These are phyloP conservation scores for Tyria jacobaeae DNA, from an alignment of 2,888 invertebrate species.

Conservation along the genomic window DNA sequence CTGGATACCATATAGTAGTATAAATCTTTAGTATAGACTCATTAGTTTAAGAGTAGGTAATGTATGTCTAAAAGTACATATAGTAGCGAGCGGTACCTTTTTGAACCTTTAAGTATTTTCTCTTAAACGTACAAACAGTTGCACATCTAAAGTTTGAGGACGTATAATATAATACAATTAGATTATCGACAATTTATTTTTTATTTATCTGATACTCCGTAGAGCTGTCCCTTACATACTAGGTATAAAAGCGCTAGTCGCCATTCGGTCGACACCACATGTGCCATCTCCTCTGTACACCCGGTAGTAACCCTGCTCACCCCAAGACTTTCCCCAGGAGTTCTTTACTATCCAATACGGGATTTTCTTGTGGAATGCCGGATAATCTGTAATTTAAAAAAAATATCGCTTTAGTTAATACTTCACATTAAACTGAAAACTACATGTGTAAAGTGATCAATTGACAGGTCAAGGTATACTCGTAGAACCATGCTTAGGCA, in stretches of 20 bases:
- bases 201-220: not conserved
- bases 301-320: slow-evolving; percentile 97
- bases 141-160: not conserved
- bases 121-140: not conserved
- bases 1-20: too few species aligned
- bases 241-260: slow-evolving; percentile 90
- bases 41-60: too few species aligned
- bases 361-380: slow-evolving; percentile 91
- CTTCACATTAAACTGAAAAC: too few species aligned
- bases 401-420: not conserved
- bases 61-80: too few species aligned
- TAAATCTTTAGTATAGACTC: too few species aligned
- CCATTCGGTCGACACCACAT: slow-evolving; percentile 97
- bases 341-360: slow-evolving; percentile 98
- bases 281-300: slow-evolving; percentile 98
- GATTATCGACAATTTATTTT: not conserved
- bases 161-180: not conserved
- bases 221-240: slow-evolving; percentile 4
- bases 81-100: not conserved
- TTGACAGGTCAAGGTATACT: too few species aligned
- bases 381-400: slow-evolving; percentile 87
- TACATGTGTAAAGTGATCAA: too few species aligned
- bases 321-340: slow-evolving; percentile 97
- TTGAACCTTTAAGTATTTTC: not conserved
- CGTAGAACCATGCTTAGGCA: too few species aligned